Evolutionary conservation across 2,113 vertebrate species (phyloP).

Genomic region (Hyla sarda): DNA sequence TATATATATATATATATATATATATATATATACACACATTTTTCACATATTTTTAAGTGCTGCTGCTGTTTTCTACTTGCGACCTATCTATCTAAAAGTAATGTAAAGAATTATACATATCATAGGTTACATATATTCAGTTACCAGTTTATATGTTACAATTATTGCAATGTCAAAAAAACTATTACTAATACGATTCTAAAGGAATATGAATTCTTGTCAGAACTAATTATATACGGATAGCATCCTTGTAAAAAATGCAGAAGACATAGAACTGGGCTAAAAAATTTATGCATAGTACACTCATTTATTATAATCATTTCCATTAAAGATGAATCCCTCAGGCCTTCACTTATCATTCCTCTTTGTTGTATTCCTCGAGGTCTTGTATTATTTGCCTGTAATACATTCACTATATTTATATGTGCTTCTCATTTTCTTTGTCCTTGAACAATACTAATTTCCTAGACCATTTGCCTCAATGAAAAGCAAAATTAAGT

Average conservation of each 20-base stretch:
- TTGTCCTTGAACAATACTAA: slow-evolving; percentile 7
- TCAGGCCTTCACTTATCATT: slow-evolving; percentile 9
- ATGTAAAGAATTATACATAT: too few species aligned
- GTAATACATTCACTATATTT: slow-evolving; percentile 6
- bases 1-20: too few species aligned
- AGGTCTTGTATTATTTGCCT: slow-evolving; percentile 15
- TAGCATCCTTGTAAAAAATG: slow-evolving; percentile 46
- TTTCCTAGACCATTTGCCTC: neutral
- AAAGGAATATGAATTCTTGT: slow-evolving; percentile 34
- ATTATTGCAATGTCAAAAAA: neutral
- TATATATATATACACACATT: too few species aligned
- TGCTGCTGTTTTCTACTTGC: too few species aligned
- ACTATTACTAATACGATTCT: neutral
- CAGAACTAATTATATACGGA: slow-evolving; percentile 38
- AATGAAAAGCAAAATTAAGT: neutral
- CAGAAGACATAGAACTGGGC: slow-evolving; percentile 26
- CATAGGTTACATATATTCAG: neutral
- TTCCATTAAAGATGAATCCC: slow-evolving; percentile 32
- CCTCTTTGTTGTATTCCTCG: slow-evolving; percentile 28
- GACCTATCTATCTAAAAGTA: too few species aligned
- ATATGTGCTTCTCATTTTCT: neutral
- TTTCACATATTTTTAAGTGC: too few species aligned
- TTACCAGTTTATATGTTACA: neutral
- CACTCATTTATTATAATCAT: slow-evolving; percentile 50
- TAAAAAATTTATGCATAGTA: slow-evolving; percentile 45